Conservation (phyloP, 1,140 invertebrate genomes). For the Coelopa frigida region DNA sequence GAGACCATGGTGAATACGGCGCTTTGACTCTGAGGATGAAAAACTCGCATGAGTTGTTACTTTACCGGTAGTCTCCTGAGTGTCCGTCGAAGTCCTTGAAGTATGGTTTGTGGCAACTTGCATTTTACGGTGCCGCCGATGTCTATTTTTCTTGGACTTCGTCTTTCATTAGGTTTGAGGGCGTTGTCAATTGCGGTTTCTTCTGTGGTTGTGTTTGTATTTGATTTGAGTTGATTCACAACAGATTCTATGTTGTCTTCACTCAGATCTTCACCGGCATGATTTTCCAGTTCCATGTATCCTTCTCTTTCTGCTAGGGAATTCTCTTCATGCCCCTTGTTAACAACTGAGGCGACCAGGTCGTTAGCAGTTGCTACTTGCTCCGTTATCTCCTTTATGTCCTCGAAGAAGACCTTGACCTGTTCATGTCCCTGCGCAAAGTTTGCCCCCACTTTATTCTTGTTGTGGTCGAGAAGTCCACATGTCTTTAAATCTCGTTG, state of each 20-base stretch:
- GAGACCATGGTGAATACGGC: no score
- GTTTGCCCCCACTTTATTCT: slow-evolving; percentile 52
- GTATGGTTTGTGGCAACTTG: neutral
- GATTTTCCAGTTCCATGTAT: slow-evolving; percentile 28
- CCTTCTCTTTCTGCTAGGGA: neutral
- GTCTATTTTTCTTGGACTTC: neutral
- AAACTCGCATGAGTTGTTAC: no score
- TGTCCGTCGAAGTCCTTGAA: neutral
- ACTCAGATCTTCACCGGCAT: slow-evolving; percentile 40
- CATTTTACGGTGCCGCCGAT: neutral
- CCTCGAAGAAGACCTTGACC: slow-evolving; percentile 62
- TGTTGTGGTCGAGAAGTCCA: slow-evolving; percentile 61
- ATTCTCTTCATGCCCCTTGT: no score
- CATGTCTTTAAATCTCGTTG: slow-evolving; percentile 67
- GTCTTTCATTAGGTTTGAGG: neutral
- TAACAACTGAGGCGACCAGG: neutral
- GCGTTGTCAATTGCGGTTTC: neutral
- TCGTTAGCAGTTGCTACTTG: neutral
- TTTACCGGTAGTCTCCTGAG: neutral
- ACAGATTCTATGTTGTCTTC: slow-evolving; percentile 12
- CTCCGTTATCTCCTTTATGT: slow-evolving; percentile 45
- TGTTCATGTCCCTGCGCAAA: slow-evolving; percentile 54
- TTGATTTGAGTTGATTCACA: neutral
- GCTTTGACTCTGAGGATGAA: no score
- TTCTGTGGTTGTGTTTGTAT: neutral